Conservation (phyloP, 2,113 vertebrate species). For the Leptocoma aspasia region DNA sequence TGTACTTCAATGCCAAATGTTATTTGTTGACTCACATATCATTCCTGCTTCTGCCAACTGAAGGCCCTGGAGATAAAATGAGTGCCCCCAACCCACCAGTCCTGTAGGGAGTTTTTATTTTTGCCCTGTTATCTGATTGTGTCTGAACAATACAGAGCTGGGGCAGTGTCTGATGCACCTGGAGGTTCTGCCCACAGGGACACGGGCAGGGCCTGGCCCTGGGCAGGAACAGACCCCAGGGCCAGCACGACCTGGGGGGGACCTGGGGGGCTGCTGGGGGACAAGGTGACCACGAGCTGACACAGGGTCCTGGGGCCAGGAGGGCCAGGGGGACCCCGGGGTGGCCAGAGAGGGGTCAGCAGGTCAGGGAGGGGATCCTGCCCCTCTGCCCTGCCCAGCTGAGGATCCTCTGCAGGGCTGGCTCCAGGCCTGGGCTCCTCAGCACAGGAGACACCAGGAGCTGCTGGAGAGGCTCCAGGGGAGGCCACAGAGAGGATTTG, state of each 20-base stretch:
- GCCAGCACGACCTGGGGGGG: too few relatives aligned
- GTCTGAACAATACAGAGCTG: not conserved
- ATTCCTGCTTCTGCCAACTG: not conserved
- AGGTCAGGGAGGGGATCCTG: not conserved
- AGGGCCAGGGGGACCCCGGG: not conserved
- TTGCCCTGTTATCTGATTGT: not conserved
- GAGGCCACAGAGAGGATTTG: not conserved
- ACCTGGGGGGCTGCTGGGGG: not conserved
- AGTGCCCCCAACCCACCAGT: not conserved
- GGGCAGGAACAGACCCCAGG: not conserved
- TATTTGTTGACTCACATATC: not conserved
- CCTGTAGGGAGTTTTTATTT: not conserved
- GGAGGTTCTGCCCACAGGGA: too few relatives aligned
- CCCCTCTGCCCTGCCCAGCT: not conserved
- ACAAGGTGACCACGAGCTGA: too few relatives aligned
- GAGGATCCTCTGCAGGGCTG: not conserved
- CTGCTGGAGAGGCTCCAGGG: not conserved
- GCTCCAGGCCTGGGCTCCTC: not conserved
- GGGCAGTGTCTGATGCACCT: not conserved
- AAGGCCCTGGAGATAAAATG: not conserved
- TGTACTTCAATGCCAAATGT: not conserved
- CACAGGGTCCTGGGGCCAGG: not conserved
- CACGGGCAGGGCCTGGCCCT: too few relatives aligned
- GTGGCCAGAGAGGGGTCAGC: not conserved
- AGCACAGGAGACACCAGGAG: not conserved